Base-by-base conservation (phyloP, 2,888 invertebrate genomes). In the Patella caerulea region DNA sequence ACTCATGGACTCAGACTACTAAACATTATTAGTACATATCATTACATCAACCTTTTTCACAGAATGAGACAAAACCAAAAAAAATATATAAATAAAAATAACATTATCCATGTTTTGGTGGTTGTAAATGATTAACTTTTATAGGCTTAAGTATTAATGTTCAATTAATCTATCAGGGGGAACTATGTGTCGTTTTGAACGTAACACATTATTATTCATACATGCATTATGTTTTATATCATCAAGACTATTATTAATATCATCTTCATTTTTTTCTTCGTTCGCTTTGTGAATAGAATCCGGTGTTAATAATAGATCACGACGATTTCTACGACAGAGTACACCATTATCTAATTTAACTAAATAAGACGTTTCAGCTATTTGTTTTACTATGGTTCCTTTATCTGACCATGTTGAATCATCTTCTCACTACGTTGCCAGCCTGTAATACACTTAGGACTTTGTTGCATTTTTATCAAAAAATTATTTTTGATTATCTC, bases 291-390 rank as follows among this genome's bases (percentile, higher is more conserved):
- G 65, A n/a, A 65, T 65, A 19, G 65, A 65, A 24, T 65, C 12
- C 4, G 65, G 65, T 65, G 19, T 19, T 24, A 65, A 65, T 65
- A 70, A 19, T 0, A 76, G 53, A 24, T 72, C 72, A n/a, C 29
- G 15, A 7, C 76, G 34, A 76, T 56, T 56, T 34, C 72, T 17
- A 29, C 76, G 53, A 17, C 29, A n/a, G 17, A 24, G 2, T 12
- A 19, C 34, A 76, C 52, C 76, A 53, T n/a, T 55, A n/a, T 72
- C 71, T 34, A 70, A 71, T 45, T 76, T 55, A 11, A 83, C 77
- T 15, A 82, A 19, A 72, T 81, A 83, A 12, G 81, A 82, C 54
- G 81, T 77, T n/a, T 79, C 82, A 73, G 73, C 77, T 52, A 73
- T 34, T 70, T 75, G 71, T 52, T 79, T 45, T 7, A 79, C 55